phyloP scores from a whole-genome alignment of 2,113 vertebrate species.

The Trichomycterus rosablanca region DNA sequence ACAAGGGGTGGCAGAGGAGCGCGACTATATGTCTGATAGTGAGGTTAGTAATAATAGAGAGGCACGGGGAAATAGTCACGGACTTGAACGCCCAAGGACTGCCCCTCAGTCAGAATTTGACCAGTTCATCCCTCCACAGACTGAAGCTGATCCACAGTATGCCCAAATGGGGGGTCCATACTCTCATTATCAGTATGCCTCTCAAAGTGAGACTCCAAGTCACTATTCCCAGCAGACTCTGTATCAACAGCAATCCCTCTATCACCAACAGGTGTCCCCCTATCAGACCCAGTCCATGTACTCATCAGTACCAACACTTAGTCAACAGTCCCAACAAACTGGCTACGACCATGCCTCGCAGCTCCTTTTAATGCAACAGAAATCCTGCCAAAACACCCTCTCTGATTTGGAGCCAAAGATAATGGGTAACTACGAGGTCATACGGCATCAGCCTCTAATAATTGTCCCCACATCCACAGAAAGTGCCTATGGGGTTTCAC shows the following conservation, averaged over 20 bases:
- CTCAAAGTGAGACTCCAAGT: conserved; percentile 87
- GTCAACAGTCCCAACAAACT: conserved; percentile 73
- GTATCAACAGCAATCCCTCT: conserved; percentile 87
- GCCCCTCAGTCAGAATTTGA: conserved; percentile 93
- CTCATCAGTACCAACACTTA: conserved; percentile 78
- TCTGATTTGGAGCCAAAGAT: conserved; percentile 91
- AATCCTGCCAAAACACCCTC: conserved; percentile 79
- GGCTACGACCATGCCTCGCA: conserved; percentile 84
- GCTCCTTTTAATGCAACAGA: conserved; percentile 87
- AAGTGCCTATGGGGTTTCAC: conserved; percentile 79
- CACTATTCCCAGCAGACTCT: conserved; percentile 86
- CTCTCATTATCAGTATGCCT: conserved; percentile 87
- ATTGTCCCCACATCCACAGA: conserved; percentile 89
- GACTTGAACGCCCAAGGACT: conserved; percentile 86
- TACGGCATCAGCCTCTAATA: conserved; percentile 89
- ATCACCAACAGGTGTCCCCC: conserved; percentile 88
- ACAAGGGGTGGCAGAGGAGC: conserved; percentile 95
- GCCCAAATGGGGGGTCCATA: conserved; percentile 87
- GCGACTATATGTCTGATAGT: conserved; percentile 98
- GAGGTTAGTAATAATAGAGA: conserved; percentile 92
- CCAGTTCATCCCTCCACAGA: conserved; percentile 90
- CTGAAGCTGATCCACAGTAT: conserved; percentile 87
- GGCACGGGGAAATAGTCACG: conserved; percentile 76
- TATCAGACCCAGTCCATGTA: conserved; percentile 82
- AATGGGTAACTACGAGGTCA: conserved; percentile 90